phyloP scores from a whole-genome alignment of 2,113 vertebrate genomes.

The Rousettus leschenaultii region DNA sequence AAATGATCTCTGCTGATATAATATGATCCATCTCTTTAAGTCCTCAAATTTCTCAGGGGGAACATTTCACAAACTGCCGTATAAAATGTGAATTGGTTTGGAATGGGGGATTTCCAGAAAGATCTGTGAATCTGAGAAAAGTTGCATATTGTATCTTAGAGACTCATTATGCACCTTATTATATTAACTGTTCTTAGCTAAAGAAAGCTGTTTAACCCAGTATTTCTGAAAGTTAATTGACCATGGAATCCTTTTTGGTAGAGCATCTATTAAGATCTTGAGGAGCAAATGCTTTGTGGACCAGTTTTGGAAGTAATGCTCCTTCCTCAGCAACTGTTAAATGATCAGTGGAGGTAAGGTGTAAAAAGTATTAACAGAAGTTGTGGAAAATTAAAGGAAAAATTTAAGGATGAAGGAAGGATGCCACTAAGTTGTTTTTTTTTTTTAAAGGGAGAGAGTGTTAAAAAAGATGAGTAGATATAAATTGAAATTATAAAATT shows the following conservation, averaged over 20 bases:
- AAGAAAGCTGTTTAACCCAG: not conserved
- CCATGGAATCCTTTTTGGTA: not conserved
- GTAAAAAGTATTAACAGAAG: not conserved
- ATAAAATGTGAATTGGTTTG: not conserved
- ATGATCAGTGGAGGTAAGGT: not conserved
- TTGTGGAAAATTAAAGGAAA: not conserved
- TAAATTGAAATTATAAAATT: not conserved
- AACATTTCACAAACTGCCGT: not conserved
- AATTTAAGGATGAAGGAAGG: not conserved
- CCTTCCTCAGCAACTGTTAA: constrained; percentile 3
- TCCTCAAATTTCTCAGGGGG: not conserved
- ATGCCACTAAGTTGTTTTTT: not conserved
- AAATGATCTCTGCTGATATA: not conserved
- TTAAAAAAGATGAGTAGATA: not conserved
- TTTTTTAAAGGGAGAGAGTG: not conserved
- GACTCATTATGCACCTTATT: not conserved
- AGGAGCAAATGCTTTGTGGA: constrained; percentile 10
- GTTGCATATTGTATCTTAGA: not conserved
- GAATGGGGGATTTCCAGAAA: not conserved
- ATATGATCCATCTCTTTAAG: not conserved
- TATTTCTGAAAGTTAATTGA: constrained; percentile 30
- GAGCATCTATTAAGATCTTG: not conserved
- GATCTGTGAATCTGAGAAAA: constrained; percentile 10
- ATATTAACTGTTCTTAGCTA: not conserved
- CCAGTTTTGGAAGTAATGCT: not conserved